Base-by-base conservation (phyloP, 1,140 invertebrate species). In the Drosophila pachea region DNA sequence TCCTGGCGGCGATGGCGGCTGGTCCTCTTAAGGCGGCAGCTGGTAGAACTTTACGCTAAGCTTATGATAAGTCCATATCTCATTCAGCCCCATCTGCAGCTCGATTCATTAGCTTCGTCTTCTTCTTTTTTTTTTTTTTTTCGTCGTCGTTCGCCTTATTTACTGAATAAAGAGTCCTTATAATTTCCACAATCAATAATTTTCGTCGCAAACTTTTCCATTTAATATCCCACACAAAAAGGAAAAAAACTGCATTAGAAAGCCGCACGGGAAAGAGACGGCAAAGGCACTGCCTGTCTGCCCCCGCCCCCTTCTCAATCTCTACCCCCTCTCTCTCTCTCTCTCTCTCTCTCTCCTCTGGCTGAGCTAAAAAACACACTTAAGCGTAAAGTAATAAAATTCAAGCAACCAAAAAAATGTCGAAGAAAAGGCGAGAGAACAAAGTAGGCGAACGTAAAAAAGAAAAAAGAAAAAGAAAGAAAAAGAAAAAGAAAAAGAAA, bases 381-480 rank as follows among this genome's bases (percentile, higher is more conserved):
- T 84, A 84, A 81, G 74, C 81, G 81, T 72, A 76, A 84, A 84
- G 81, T 81, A 84, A 84, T 84, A 84, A 84, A 84, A 84, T 84
- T 77, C 75, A 75, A 84, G 77, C 79, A 84, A 84, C 78, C 76
- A 68, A 68, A 75, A 75, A 75, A 75, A 75, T 66, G 66, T 72
- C 74, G 33, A 68, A 70, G 76, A 83, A 76, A 83, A 84, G 60
- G 66, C 67, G 59, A 76, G 56, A 76, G 56, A 67, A 65, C 54
- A 45, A 68, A 16, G 29, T 16, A 16, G 31, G 43, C 38, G 50
- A 50, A 45, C 54, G 40, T 58, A 66, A 32, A 61, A 16, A 68
- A 47, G 48, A 50, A 8, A 73, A 48, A 72, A 14, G 50, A 45
- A 58, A 22, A 3, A 22, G 3, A 22, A 22, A 22, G 22, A 22